Evolutionary conservation across 2,888 invertebrate genomes (phyloP), one percentile per base, ranked within the genome.

Genomic region (Apotomis turbidana): DNA sequence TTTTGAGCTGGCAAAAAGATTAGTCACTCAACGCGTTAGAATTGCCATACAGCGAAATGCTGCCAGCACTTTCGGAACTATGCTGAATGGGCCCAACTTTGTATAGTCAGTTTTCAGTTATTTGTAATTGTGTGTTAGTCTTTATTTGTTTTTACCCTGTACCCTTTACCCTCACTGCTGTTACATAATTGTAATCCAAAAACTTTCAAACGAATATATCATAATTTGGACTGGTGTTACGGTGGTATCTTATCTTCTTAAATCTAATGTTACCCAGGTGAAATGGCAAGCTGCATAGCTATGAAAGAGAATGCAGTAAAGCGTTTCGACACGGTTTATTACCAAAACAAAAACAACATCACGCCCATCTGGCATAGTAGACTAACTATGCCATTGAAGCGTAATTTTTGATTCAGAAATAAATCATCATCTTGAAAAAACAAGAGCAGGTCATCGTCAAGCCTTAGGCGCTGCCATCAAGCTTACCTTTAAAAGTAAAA

Each of bases 361-460:
- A 49, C 49, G 49, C 5, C 41, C 63, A 63, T 15, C 41, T 63
- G 41, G 44, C n/a, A 5, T 4, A 38, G 15, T 66, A 46, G 55
- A 8, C n/a, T 12, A 55, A 55, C 44, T 64, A 63, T 15, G 6
- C 15, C 5, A 57, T n/a, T 55, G n/a, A 59, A 49, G 59, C 44
- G 6, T 8, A 44, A 44, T 13, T 58, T 58, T n/a, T 38, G 41
- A 66, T 57, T 57, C 27, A 57, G n/a, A 66, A 36, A 57, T 46
- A 66, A 57, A 66, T 46, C 8, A 66, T 66, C 8, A 46, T 36
- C 5, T 44, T 6, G 27, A 57, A 46, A 57, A 57, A 66, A 66
- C 44, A 57, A 66, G 55, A 57, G 66, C 66, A 46, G 64, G 64
- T 66, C 64, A 55, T 55, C 55, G 55, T 44, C 44, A 44, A 27